phyloP scores from a whole-genome alignment of 2,113 vertebrate genomes.

The Potamarius usumacintae region DNA sequence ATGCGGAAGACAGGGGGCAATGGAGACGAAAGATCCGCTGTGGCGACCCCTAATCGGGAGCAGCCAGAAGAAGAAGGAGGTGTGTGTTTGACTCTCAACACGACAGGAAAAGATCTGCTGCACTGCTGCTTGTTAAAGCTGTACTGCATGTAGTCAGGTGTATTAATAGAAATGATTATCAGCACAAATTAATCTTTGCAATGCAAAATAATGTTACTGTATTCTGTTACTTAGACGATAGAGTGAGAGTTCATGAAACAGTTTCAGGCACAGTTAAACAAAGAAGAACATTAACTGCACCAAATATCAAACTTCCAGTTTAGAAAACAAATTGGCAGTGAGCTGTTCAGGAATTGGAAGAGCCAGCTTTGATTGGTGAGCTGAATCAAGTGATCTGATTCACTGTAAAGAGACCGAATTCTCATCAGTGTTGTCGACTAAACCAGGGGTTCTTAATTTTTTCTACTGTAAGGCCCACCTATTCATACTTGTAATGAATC shows the following conservation, averaged over 20 bases:
- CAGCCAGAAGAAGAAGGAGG: too few relatives aligned
- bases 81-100: not conserved
- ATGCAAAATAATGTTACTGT: too few relatives aligned
- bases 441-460: too few relatives aligned
- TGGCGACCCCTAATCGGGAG: too few relatives aligned
- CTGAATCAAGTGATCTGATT: not conserved
- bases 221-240: too few relatives aligned
- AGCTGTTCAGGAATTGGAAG: not conserved
- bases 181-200: too few relatives aligned
- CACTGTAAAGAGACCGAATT: not conserved
- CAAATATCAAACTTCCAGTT: not conserved
- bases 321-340: not conserved
- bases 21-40: too few relatives aligned
- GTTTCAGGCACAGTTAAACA: not conserved
- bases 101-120: not conserved
- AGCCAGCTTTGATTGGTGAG: not conserved
- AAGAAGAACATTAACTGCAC: not conserved
- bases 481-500: too few relatives aligned
- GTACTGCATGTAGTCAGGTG: not conserved
- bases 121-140: not conserved
- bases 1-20: too few relatives aligned
- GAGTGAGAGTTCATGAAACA: too few relatives aligned
- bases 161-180: not conserved
- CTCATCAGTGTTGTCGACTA: not conserved
- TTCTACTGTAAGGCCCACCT: too few relatives aligned